These are phyloP conservation scores for Molossus molossus DNA, from an alignment of 2,797 vertebrate species.

Conservation along the genomic window DNA sequence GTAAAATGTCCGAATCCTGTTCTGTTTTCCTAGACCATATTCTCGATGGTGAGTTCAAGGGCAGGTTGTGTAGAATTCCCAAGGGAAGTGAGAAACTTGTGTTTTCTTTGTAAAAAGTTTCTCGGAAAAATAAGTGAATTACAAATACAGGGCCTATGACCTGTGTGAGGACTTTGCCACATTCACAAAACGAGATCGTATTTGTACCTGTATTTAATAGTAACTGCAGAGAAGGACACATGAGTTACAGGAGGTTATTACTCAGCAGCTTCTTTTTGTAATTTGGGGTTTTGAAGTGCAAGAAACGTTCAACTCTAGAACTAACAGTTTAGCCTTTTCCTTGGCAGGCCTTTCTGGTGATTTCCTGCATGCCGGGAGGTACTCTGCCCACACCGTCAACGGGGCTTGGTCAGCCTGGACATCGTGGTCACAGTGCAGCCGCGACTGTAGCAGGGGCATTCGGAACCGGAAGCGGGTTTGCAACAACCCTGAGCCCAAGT, in stretches of 20 bases:
- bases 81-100: background rate
- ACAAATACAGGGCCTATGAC: too few species aligned
- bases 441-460: constrained; percentile 97
- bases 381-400: constrained; percentile 94
- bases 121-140: background rate
- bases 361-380: constrained; percentile 94
- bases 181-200: too few species aligned
- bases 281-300: background rate
- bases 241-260: background rate
- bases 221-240: background rate
- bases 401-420: constrained; percentile 97
- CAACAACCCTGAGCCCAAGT: constrained; percentile 96
- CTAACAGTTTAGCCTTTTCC: background rate
- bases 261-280: background rate
- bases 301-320: background rate
- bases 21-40: background rate
- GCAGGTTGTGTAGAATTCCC: background rate
- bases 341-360: constrained; percentile 91
- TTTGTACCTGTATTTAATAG: background rate
- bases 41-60: background rate
- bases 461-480: constrained; percentile 96
- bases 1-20: background rate
- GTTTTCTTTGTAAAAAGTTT: background rate
- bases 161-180: background rate
- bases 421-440: constrained; percentile 97